phyloP scores from a whole-genome alignment of 2,113 vertebrate genomes.

The Grallaria varia region DNA sequence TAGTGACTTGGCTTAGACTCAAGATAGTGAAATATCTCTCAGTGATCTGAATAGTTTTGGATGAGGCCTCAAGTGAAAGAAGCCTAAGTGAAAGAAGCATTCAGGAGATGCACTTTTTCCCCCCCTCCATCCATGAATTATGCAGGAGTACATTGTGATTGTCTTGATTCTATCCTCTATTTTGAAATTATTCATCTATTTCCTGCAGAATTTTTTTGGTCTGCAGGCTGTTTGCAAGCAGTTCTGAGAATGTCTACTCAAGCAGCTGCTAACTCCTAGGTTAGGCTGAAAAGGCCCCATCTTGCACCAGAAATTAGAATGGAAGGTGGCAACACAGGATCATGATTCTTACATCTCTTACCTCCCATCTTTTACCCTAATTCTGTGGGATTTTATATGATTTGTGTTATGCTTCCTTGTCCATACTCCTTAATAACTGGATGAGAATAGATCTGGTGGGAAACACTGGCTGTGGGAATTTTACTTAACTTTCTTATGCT shows the following conservation, averaged over 20 bases:
- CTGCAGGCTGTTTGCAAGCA: neutral
- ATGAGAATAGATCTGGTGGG: neutral
- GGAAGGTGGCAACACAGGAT: neutral
- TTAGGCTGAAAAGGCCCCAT: neutral
- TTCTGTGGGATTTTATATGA: neutral
- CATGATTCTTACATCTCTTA: neutral
- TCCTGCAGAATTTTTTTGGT: neutral
- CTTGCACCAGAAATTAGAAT: neutral
- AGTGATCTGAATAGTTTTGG: conserved; percentile 21
- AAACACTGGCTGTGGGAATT: neutral
- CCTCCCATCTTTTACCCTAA: neutral
- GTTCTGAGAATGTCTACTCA: neutral
- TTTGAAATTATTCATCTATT: conserved; percentile 53
- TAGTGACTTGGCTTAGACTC: neutral
- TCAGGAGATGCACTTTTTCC: neutral
- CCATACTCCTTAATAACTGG: neutral
- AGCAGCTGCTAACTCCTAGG: conserved; percentile 6
- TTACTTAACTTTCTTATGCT: neutral
- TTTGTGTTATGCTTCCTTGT: neutral
- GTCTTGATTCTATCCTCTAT: conserved; percentile 44
- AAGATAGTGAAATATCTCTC: neutral
- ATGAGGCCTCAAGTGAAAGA: conserved; percentile 14
- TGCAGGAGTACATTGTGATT: conserved; percentile 52
- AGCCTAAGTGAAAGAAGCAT: conserved; percentile 35
- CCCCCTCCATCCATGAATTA: neutral